Base-by-base conservation (phyloP, 2,113 vertebrate genomes). In the Coracopsis vasa region DNA sequence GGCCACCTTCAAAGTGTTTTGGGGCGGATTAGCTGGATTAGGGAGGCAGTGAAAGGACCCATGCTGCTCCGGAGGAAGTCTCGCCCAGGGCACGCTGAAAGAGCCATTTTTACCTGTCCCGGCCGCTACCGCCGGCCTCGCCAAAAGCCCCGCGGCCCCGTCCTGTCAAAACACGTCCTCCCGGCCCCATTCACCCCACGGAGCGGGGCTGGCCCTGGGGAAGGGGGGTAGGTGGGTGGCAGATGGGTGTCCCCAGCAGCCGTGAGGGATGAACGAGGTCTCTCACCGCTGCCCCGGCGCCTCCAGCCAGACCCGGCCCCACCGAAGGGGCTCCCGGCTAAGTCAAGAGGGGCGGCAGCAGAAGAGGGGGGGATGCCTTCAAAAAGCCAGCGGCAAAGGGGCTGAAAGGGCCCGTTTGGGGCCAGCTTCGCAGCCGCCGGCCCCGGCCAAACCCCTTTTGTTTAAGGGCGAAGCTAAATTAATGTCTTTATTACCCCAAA, bases 1-100 rank as follows among this genome's bases (percentile, higher is more conserved):
- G 98, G 98, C 98, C 98, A 98, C 98, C 98, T 99, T 98, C 98
- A 98, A 98, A 98, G 98, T 98, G 98, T 98, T 98, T 98, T 98
- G 98, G 98, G 98, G 97, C 98, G 99, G 99, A 99, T 99, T 99
- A 99, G 98, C 98, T 98, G 99, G 99, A 99, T 99, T 99, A 99
- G 98, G 98, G 98, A 98, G 97, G 98, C 98, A 97, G 97, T 99
- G 98, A 99, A 99, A 98, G 98, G 98, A 98, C 98, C 97, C 99
- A 98, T 96, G 98, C 98, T 99, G 99, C 97, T 98, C 94, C 88
- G 96, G 98, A 99, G 98, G 98, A 99, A 99, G 98, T 98, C 98
- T 98, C 97, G 97, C 98, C 97, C 98, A 97, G 98, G 97, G 97
- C 98, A 88, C 96, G 96, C 98, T 98, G 98, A 98, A 98, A 98